A percentile compares a stretch with the other conserved stretches of the same genome.
Evolutionary conservation across 2,113 vertebrate genomes (phyloP).

Genomic region (Heterocephalus glaber): DNA sequence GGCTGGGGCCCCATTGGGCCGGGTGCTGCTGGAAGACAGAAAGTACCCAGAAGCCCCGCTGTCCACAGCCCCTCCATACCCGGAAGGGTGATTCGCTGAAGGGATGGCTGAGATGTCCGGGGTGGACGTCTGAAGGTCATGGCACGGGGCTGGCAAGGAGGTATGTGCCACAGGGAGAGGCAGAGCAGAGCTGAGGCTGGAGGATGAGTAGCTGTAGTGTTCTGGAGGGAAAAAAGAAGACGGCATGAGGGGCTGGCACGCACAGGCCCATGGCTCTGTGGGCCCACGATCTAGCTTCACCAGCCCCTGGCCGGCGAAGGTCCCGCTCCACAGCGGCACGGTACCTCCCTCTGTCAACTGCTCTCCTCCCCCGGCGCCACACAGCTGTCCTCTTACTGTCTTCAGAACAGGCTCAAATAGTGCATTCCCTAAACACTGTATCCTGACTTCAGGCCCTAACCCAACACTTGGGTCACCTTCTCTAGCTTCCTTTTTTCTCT

Average conservation of each 20-base stretch:
- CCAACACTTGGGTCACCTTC: accelerated
- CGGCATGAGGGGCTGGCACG: background rate
- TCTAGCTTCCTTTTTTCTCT: background rate
- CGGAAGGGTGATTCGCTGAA: constrained; percentile 89
- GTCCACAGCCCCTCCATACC: constrained; percentile 90
- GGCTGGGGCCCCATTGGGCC: constrained; percentile 91
- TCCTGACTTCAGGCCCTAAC: background rate
- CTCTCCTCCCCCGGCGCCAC: background rate
- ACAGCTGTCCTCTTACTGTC: background rate
- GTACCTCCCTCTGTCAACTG: background rate
- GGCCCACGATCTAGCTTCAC: background rate
- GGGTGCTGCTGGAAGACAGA: constrained; percentile 85
- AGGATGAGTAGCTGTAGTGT: constrained; percentile 91
- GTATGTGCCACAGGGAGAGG: constrained; percentile 92
- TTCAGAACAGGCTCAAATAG: background rate
- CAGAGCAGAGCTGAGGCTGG: constrained; percentile 90
- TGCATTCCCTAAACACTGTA: accelerated
- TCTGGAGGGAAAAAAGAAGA: constrained; percentile 87
- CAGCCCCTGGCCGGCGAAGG: background rate
- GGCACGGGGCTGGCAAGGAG: constrained; percentile 91
- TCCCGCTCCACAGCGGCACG: background rate
- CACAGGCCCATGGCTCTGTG: accelerated
- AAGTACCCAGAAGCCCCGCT: constrained; percentile 89
- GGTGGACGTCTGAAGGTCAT: constrained; percentile 91
- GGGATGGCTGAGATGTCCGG: constrained; percentile 89